Evolutionary conservation across 2,113 vertebrate genomes (phyloP).

Genomic region (Cololabis saira): DNA sequence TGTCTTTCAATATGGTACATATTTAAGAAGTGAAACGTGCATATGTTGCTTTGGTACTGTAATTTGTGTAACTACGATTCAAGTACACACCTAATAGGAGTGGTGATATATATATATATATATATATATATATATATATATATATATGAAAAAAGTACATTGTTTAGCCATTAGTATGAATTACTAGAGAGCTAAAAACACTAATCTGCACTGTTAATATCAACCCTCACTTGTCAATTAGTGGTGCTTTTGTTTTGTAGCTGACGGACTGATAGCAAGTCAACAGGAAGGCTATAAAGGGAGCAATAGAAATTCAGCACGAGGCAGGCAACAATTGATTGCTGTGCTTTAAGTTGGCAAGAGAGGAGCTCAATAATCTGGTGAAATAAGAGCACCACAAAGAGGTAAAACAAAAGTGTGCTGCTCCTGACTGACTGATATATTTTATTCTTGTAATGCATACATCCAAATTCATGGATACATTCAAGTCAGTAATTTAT

Average conservation of each 20-base stretch:
- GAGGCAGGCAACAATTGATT: conserved; percentile 19
- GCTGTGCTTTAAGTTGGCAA: conserved; percentile 21
- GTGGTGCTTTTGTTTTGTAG: conserved; percentile 9
- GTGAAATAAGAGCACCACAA: not conserved
- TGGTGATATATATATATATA: not conserved
- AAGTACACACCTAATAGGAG: not conserved
- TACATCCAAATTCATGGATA: not conserved
- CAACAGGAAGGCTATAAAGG: conserved; percentile 12
- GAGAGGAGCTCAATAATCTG: conserved; percentile 27
- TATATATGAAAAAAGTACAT: conserved; percentile 24
- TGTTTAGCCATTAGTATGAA: conserved; percentile 25
- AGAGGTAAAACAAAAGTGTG: conserved; percentile 9
- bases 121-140: too few species aligned
- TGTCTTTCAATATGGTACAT: not conserved
- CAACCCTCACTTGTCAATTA: conserved; percentile 11
- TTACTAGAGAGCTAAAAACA: conserved; percentile 30
- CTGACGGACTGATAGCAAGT: conserved; percentile 7
- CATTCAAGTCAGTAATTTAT: not conserved
- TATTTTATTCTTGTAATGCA: not conserved
- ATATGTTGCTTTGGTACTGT: not conserved
- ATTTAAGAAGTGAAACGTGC: not conserved
- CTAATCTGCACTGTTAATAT: conserved; percentile 17
- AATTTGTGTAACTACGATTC: not conserved
- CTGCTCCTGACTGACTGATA: conserved; percentile 1
- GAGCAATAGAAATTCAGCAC: conserved; percentile 36